phyloP scores from a whole-genome alignment of 2,797 vertebrate genomes.

The Sphenopsis melanotis region DNA sequence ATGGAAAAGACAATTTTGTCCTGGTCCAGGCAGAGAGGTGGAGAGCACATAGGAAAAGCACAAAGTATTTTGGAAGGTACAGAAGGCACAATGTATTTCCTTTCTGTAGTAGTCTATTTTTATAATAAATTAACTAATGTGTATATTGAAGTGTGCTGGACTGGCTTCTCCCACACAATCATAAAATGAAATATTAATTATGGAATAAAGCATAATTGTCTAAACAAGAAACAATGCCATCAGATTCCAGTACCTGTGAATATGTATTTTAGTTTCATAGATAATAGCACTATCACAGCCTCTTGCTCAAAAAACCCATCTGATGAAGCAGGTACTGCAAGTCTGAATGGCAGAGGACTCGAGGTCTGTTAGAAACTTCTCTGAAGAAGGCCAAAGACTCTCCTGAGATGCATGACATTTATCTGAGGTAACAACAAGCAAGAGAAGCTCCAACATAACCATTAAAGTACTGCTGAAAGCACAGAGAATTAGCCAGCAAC shows the following conservation, averaged over 20 bases:
- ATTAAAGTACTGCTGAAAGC: not conserved
- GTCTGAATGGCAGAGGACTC: not conserved
- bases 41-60: not conserved
- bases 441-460: not conserved
- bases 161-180: not conserved
- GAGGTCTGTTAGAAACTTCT: not conserved
- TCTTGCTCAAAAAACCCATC: not conserved
- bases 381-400: not conserved
- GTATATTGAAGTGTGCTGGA: not conserved
- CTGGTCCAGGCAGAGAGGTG: not conserved
- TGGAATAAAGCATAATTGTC: not conserved
- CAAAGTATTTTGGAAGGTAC: not conserved
- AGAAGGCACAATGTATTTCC: not conserved
- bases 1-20: not conserved
- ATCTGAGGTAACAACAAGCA: not conserved
- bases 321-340: not conserved
- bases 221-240: not conserved
- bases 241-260: not conserved
- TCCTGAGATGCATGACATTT: not conserved
- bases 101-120: not conserved
- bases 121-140: not conserved
- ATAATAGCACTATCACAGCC: not conserved
- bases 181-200: not conserved
- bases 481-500: not conserved
- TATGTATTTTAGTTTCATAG: not conserved